Percentiles rank a stretch among this genome's conserved stretches.
These are phyloP conservation scores for Gymnocypris eckloni DNA, from an alignment of 2,797 vertebrate genomes.

Conservation along the genomic window DNA sequence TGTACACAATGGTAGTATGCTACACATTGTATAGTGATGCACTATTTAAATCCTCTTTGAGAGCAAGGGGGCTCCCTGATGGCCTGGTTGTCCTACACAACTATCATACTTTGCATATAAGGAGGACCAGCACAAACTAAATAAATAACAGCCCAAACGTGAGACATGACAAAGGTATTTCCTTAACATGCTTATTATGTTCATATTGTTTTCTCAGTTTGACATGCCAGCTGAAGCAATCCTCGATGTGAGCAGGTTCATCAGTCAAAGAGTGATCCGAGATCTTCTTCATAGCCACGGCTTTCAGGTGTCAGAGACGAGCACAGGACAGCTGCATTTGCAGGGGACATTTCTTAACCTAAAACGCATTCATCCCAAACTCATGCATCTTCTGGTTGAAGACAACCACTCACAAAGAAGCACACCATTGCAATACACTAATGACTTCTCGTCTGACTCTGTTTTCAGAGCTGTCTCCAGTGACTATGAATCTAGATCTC, in stretches of 20 bases:
- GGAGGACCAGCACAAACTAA: not conserved
- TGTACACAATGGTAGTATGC: no score
- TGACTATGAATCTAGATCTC: slow-evolving; percentile 35
- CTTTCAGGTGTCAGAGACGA: slow-evolving; percentile 46
- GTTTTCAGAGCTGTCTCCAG: not conserved
- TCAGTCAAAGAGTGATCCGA: not conserved
- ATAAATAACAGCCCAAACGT: not conserved
- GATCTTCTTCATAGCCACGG: slow-evolving; percentile 53
- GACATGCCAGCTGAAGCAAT: slow-evolving; percentile 69
- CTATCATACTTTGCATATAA: no score
- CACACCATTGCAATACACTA: not conserved
- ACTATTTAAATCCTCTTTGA: not conserved
- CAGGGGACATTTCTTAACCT: slow-evolving; percentile 71
- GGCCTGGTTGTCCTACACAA: no score
- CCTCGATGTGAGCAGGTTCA: slow-evolving; percentile 62
- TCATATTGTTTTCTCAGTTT: slow-evolving; percentile 66
- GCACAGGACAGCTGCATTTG: slow-evolving; percentile 46
- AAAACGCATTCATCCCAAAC: slow-evolving; percentile 46
- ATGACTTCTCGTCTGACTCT: not conserved
- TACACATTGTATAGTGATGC: not conserved
- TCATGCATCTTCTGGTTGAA: slow-evolving; percentile 54
- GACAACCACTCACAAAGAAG: not conserved
- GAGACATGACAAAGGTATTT: not conserved
- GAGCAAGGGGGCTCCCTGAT: not conserved
- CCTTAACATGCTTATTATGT: slow-evolving; percentile 15